A percentile compares a stretch with the other conserved stretches of the same genome.
Conservation (phyloP, 2,113 vertebrate genomes). For the Dunckerocampus dactyliophorus region DNA sequence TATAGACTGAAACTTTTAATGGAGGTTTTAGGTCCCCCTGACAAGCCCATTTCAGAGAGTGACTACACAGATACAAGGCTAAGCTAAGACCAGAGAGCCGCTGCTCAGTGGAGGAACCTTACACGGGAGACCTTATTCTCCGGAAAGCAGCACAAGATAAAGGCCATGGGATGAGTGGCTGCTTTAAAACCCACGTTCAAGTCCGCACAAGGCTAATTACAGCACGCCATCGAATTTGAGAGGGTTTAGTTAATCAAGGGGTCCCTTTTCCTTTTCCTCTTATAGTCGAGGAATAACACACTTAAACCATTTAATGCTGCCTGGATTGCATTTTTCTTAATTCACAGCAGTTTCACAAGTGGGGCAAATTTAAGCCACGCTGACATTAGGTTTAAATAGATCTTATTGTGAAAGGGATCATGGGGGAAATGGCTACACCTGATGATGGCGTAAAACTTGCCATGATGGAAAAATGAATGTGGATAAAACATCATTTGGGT, state of each 20-base stretch:
- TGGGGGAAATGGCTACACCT: conserved; percentile 70
- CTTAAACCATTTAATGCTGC: conserved; percentile 77
- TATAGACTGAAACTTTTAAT: conserved; percentile 81
- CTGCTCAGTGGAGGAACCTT: conserved; percentile 72
- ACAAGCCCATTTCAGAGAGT: conserved; percentile 78
- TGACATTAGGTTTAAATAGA: conserved; percentile 75
- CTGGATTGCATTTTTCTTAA: conserved; percentile 72
- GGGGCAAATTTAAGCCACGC: conserved; percentile 75
- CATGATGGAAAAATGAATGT: conserved; percentile 47
- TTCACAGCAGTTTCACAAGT: conserved; percentile 70
- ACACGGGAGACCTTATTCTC: conserved; percentile 76
- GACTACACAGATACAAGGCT: conserved; percentile 78
- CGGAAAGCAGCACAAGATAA: conserved; percentile 73
- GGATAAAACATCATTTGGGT: conserved; percentile 63
- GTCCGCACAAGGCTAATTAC: conserved; percentile 76
- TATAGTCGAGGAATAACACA: conserved; percentile 76
- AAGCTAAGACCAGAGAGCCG: conserved; percentile 72
- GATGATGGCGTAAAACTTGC: conserved; percentile 67
- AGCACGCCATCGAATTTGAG: conserved; percentile 74
- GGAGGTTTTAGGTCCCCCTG: conserved; percentile 79
- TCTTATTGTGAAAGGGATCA: conserved; percentile 75
- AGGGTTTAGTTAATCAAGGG: conserved; percentile 80
- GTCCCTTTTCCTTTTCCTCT: conserved; percentile 70
- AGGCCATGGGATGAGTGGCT: conserved; percentile 77
- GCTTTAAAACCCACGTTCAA: conserved; percentile 76